Evolutionary conservation across 2,797 vertebrate species (phyloP).

Genomic region (Hoplostethus mediterraneus): DNA sequence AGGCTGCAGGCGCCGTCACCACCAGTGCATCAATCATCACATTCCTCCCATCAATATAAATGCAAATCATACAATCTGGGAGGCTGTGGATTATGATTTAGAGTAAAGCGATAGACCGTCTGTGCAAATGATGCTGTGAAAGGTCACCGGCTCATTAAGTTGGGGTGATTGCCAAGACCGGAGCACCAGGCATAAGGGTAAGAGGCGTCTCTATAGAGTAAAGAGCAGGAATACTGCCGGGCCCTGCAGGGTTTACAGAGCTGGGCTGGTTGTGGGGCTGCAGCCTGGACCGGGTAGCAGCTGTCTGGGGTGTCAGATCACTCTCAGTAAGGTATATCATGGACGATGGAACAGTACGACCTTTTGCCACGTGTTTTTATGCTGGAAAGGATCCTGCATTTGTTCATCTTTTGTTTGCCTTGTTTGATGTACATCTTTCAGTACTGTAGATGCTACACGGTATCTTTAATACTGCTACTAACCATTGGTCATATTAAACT

Average conservation of each 20-base stretch:
- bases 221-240: conserved; percentile 31
- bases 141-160: conserved; percentile 64
- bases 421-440: too few relatives aligned
- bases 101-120: conserved; percentile 12
- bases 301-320: conserved; percentile 18
- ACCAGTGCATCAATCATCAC: conserved; percentile 19
- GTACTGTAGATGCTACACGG: too few relatives aligned
- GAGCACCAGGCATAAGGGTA: conserved; percentile 11
- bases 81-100: conserved; percentile 51
- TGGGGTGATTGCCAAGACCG: conserved; percentile 12
- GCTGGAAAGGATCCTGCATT: not conserved
- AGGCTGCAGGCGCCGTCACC: conserved; percentile 36
- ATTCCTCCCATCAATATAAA: conserved; percentile 69
- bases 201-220: conserved; percentile 27
- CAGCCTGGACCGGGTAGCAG: not conserved
- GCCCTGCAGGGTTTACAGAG: conserved; percentile 32
- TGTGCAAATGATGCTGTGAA: conserved; percentile 46
- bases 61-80: conserved; percentile 67
- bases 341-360: not conserved
- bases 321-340: conserved; percentile 18
- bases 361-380: not conserved
- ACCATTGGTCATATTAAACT: too few relatives aligned
- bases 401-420: not conserved
- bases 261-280: not conserved
- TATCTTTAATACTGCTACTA: too few relatives aligned